phyloP scores from a whole-genome alignment of 2,797 vertebrate genomes.

The Sebastiscus albofasciatus region DNA sequence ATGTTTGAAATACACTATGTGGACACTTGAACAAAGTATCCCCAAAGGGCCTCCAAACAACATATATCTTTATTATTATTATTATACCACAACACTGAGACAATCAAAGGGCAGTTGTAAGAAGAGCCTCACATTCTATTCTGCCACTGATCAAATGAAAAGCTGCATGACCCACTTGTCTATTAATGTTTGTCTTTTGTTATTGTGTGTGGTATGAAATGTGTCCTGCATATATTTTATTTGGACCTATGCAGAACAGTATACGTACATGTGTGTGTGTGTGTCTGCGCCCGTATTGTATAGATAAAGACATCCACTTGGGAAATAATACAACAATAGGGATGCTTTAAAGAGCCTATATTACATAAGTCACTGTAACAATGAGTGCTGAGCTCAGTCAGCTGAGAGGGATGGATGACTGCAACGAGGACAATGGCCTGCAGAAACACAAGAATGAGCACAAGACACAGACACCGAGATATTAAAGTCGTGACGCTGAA shows the following conservation, averaged over 20 bases:
- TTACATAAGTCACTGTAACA: slow-evolving; percentile 1
- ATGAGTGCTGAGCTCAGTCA: slow-evolving; percentile 7
- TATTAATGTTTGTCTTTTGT: neutral
- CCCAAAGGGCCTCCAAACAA: neutral
- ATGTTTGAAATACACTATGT: neutral
- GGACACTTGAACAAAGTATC: neutral
- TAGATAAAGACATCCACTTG: neutral
- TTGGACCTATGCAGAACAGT: neutral
- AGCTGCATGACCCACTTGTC: neutral
- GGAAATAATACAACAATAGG: slow-evolving; percentile 1
- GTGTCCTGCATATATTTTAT: neutral
- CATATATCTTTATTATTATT: neutral
- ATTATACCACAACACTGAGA: neutral
- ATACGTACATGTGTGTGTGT: neutral
- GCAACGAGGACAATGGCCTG: neutral
- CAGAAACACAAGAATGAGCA: neutral
- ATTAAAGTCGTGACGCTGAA: neutral
- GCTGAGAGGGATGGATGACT: neutral
- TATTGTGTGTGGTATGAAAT: neutral
- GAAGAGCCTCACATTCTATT: neutral
- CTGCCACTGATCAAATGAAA: neutral
- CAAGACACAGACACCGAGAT: neutral
- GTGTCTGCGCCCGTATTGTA: neutral
- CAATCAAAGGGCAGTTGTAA: neutral
- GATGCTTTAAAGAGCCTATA: neutral